A percentile compares a stretch with the other conserved stretches of the same genome.
Conservation (phyloP, 2,888 invertebrate species). For the Calephelis perditalis region DNA sequence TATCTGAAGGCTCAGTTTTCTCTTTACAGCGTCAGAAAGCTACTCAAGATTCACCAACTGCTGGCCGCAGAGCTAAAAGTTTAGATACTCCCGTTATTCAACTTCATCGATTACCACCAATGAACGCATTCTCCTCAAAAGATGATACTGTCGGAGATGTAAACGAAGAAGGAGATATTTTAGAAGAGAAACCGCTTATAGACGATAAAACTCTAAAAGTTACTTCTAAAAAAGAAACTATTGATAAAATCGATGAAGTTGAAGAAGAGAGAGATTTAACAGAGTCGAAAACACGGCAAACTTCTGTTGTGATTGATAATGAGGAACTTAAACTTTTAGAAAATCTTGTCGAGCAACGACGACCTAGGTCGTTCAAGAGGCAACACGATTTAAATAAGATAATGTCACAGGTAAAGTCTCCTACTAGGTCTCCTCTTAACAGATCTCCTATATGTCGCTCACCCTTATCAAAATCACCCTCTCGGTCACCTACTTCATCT, state of each 20-base stretch:
- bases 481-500: constrained; percentile 72
- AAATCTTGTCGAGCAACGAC: constrained; percentile 69
- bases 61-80: constrained; percentile 88
- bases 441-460: constrained; percentile 69
- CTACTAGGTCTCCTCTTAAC: constrained; percentile 66
- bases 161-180: constrained; percentile 81
- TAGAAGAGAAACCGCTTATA: constrained; percentile 78
- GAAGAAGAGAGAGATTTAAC: constrained; percentile 65
- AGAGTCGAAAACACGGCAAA: constrained; percentile 52
- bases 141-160: constrained; percentile 90
- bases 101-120: constrained; percentile 86
- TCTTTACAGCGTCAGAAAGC: constrained; percentile 87
- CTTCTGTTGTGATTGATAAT: constrained; percentile 73
- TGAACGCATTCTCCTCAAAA: constrained; percentile 92
- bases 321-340: constrained; percentile 78
- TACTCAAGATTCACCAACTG: constrained; percentile 84
- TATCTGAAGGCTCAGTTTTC: constrained; percentile 91
- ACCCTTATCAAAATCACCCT: constrained; percentile 71
- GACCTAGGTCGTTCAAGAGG: constrained; percentile 70
- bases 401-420: constrained; percentile 57
- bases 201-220: constrained; percentile 51
- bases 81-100: constrained; percentile 91
- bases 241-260: constrained; percentile 72
- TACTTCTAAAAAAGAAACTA: constrained; percentile 48
- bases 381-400: constrained; percentile 65